These are phyloP conservation scores for Rhinichthys klamathensis DNA, from an alignment of 2,113 vertebrate genomes.

Conservation along the genomic window DNA sequence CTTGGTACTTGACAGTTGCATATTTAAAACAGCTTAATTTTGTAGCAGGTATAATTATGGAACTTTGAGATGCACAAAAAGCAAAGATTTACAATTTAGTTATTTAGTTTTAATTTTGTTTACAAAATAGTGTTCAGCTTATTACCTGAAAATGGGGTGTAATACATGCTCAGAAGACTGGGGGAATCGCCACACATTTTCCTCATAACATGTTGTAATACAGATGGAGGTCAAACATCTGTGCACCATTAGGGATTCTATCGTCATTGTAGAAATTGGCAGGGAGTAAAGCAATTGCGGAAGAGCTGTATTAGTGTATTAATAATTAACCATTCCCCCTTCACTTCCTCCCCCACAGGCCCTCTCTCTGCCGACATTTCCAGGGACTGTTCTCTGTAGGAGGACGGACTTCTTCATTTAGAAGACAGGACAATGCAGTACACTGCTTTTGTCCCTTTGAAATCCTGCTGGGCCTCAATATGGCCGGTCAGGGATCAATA, in stretches of 20 bases:
- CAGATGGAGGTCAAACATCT: conserved; percentile 50
- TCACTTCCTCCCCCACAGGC: conserved; percentile 39
- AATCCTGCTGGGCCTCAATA: conserved; percentile 68
- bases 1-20: too few relatives aligned
- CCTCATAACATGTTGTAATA: background rate
- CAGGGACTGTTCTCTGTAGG: conserved; percentile 42
- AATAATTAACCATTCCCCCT: conserved; percentile 58
- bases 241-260: conserved; percentile 47
- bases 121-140: background rate
- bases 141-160: background rate
- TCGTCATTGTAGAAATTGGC: conserved; percentile 51
- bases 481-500: conserved; percentile 70
- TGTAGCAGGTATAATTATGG: too few relatives aligned
- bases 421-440: conserved; percentile 58
- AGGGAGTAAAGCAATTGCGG: conserved; percentile 49
- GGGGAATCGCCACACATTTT: background rate
- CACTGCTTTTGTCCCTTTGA: conserved; percentile 64
- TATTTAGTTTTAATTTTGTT: background rate
- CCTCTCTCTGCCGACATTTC: conserved; percentile 53
- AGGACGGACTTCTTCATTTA: conserved; percentile 65
- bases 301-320: conserved; percentile 52
- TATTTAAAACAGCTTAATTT: too few relatives aligned
- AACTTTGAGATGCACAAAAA: too few relatives aligned
- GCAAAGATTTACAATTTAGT: too few relatives aligned
- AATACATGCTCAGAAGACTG: background rate